Conservation (phyloP, 2,888 invertebrate species). For the Lasioglossum villosulum region DNA sequence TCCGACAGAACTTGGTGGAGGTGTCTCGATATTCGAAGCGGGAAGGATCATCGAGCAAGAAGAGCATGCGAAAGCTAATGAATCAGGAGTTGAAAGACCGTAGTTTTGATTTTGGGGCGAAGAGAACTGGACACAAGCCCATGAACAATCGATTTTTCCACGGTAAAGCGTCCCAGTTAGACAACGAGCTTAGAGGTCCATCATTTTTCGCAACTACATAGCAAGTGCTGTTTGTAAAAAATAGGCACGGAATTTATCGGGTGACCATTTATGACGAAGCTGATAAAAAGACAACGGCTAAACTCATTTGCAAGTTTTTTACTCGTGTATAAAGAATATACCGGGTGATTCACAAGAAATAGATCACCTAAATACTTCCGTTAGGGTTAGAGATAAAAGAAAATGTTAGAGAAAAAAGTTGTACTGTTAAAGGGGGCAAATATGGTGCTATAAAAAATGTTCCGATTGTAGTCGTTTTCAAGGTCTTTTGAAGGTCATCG, state of each 20-base stretch:
- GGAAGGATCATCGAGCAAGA: not conserved
- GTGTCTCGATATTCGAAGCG: not conserved
- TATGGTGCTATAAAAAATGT: too few relatives aligned
- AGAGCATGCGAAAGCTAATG: not conserved
- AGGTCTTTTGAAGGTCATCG: too few relatives aligned
- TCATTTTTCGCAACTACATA: not conserved
- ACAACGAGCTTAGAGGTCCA: not conserved
- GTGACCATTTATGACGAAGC: not conserved
- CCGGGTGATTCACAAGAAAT: too few relatives aligned
- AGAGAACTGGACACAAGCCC: not conserved
- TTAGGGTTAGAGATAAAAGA: too few relatives aligned
- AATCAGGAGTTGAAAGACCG: not conserved
- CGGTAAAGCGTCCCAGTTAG: not conserved
- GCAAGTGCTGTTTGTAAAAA: not conserved
- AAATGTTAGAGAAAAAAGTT: too few relatives aligned
- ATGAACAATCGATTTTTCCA: not conserved
- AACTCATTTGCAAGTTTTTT: not conserved
- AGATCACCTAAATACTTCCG: too few relatives aligned
- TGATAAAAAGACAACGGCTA: not conserved
- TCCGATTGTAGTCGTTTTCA: too few relatives aligned
- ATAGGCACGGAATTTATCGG: not conserved
- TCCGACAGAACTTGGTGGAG: not conserved
- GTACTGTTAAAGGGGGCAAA: too few relatives aligned
- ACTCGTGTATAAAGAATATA: not conserved
- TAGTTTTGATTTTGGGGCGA: not conserved